A percentile compares a stretch with the other conserved stretches of the same genome.
phyloP scores from a whole-genome alignment of 2,888 invertebrate genomes.

The Thecocarcelia acutangulata region DNA sequence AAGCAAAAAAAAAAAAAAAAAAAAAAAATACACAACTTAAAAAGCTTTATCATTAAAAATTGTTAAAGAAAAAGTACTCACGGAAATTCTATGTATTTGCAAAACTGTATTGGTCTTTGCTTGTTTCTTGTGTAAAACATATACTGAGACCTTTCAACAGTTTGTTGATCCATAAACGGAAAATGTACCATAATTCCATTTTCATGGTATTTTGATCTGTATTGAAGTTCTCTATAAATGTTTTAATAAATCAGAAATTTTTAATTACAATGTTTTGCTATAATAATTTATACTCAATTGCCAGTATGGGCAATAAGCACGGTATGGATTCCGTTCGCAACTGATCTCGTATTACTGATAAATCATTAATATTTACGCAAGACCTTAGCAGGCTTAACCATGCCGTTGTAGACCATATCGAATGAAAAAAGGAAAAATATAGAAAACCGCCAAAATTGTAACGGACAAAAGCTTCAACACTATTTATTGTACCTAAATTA shows the following conservation, averaged over 20 bases:
- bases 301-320: slow-evolving; percentile 47
- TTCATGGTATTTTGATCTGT: slow-evolving; percentile 44
- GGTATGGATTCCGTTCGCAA: slow-evolving; percentile 40
- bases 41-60: no score
- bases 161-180: slow-evolving; percentile 64
- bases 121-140: slow-evolving; percentile 51
- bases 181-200: slow-evolving; percentile 65
- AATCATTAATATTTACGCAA: slow-evolving; percentile 24
- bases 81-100: slow-evolving; percentile 67
- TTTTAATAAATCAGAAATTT: neutral
- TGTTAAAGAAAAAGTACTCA: slow-evolving; percentile 26
- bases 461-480: slow-evolving; percentile 65
- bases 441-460: slow-evolving; percentile 54
- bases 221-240: slow-evolving; percentile 47
- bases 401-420: slow-evolving; percentile 53
- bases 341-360: slow-evolving; percentile 46
- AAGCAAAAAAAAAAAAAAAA: no score
- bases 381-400: slow-evolving; percentile 63
- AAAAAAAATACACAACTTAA: no score
- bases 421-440: slow-evolving; percentile 33
- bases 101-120: slow-evolving; percentile 66
- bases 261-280: neutral
- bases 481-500: slow-evolving; percentile 67
- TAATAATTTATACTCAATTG: slow-evolving; percentile 48
- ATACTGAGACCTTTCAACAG: slow-evolving; percentile 66